Conservation (phyloP, 1,140 invertebrate species). For the Sycophaga agraensis region DNA sequence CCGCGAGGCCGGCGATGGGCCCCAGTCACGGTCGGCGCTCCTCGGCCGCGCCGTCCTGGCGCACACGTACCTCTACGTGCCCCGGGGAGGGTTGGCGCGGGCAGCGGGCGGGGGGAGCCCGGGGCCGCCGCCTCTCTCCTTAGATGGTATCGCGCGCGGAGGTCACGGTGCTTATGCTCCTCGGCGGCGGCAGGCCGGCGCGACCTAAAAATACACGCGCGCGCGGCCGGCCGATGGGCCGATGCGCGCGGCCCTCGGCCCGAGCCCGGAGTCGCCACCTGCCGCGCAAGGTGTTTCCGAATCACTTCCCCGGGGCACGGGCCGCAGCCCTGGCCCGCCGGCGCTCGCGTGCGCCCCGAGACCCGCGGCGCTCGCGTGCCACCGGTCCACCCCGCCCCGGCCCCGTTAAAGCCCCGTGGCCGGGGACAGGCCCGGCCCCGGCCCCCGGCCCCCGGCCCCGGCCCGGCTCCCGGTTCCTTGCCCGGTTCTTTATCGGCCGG, state of each 20-base stretch:
- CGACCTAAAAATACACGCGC: background rate
- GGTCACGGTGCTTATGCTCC: conserved; percentile 55
- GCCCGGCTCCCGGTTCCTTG: too few species aligned
- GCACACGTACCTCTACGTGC: background rate
- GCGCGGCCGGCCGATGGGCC: too few species aligned
- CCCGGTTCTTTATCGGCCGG: conserved; percentile 1
- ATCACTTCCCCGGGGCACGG: conserved; percentile 38
- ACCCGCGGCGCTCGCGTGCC: too few species aligned
- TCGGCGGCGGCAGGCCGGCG: background rate
- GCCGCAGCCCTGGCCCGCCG: too few species aligned
- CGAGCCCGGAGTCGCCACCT: conserved; percentile 42
- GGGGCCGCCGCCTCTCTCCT: conserved; percentile 41
- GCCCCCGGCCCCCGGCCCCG: too few species aligned
- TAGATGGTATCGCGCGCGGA: conserved; percentile 52
- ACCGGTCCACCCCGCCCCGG: too few species aligned
- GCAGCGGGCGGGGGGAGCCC: too few species aligned
- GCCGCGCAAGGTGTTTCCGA: conserved; percentile 48
- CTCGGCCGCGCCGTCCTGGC: conserved; percentile 29
- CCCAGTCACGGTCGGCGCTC: conserved; percentile 46
- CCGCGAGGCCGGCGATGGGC: conserved; percentile 34
- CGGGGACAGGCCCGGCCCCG: too few species aligned
- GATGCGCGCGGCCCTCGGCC: too few species aligned
- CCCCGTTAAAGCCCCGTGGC: too few species aligned
- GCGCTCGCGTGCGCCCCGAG: too few species aligned
- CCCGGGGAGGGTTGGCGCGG: too few species aligned